Evolutionary conservation across 2,113 vertebrate genomes (phyloP).

Genomic region (Amphiprion ocellaris): DNA sequence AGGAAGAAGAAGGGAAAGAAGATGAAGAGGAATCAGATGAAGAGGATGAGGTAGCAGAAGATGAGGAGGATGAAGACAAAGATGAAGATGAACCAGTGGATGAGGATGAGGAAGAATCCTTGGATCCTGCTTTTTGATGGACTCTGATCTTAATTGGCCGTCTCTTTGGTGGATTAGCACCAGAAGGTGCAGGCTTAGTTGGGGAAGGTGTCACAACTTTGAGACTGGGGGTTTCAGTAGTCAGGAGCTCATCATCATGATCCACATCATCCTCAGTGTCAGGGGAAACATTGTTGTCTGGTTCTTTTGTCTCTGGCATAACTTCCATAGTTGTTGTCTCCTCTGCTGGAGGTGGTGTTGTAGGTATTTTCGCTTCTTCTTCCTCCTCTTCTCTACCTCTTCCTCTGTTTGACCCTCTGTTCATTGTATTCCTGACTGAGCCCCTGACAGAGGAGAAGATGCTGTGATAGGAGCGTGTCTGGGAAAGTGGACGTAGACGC

Average conservation of each 20-base stretch:
- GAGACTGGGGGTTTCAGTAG: conserved; percentile 60
- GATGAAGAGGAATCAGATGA: conserved; percentile 39
- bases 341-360: conserved; percentile 54
- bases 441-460: conserved; percentile 83
- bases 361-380: conserved; percentile 50
- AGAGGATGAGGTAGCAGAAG: conserved; percentile 34
- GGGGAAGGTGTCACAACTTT: conserved; percentile 67
- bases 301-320: conserved; percentile 57
- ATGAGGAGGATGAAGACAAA: conserved; percentile 52
- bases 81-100: conserved; percentile 39
- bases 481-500: conserved; percentile 78
- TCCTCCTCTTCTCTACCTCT: conserved; percentile 53
- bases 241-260: conserved; percentile 34
- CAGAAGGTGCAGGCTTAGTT: conserved; percentile 46
- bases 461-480: conserved; percentile 84
- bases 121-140: conserved; percentile 67
- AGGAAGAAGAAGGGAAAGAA: not conserved
- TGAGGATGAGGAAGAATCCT: conserved; percentile 34
- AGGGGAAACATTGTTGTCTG: conserved; percentile 68
- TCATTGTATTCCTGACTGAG: conserved; percentile 67
- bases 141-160: conserved; percentile 71
- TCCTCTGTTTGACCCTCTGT: conserved; percentile 63
- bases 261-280: conserved; percentile 59
- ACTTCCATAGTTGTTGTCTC: conserved; percentile 63
- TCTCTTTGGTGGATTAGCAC: conserved; percentile 31